These are phyloP conservation scores for Marasmarcha lunaedactyla DNA, from an alignment of 2,888 invertebrate genomes.

Conservation along the genomic window DNA sequence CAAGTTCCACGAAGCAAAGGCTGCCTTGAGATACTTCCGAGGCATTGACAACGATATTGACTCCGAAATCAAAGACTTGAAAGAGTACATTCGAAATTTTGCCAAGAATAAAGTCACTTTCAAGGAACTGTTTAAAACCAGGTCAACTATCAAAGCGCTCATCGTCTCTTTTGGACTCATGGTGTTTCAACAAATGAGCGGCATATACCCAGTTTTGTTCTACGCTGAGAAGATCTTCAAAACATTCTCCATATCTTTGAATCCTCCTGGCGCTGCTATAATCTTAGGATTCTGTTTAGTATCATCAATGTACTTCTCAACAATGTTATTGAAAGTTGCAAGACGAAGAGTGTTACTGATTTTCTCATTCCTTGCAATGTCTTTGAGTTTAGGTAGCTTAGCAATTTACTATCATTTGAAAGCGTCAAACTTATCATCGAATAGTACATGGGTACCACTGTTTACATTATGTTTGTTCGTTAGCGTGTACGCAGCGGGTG, in stretches of 20 bases:
- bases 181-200: constrained; percentile 75
- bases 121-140: constrained; percentile 47
- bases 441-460: constrained; percentile 67
- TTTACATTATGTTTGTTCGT: constrained; percentile 68
- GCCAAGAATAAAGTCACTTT: constrained; percentile 52
- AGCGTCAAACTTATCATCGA: constrained; percentile 25
- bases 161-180: constrained; percentile 71
- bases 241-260: constrained; percentile 46
- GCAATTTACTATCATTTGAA: constrained; percentile 58
- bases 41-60: constrained; percentile 71
- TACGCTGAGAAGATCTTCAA: constrained; percentile 69
- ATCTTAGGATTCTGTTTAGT: constrained; percentile 73
- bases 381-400: constrained; percentile 56
- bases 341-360: constrained; percentile 74
- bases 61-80: constrained; percentile 62
- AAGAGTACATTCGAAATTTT: constrained; percentile 53
- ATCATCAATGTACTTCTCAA: constrained; percentile 67
- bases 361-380: constrained; percentile 70
- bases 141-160: constrained; percentile 52
- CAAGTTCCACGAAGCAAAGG: constrained; percentile 67
- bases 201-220: constrained; percentile 72
- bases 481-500: constrained; percentile 73
- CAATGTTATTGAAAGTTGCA: constrained; percentile 68
- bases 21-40: constrained; percentile 72
- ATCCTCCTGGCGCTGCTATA: constrained; percentile 57